Evolutionary conservation across 2,888 invertebrate genomes (phyloP), one percentile per base, ranked within the genome.

Genomic region (Macaria liturata): DNA sequence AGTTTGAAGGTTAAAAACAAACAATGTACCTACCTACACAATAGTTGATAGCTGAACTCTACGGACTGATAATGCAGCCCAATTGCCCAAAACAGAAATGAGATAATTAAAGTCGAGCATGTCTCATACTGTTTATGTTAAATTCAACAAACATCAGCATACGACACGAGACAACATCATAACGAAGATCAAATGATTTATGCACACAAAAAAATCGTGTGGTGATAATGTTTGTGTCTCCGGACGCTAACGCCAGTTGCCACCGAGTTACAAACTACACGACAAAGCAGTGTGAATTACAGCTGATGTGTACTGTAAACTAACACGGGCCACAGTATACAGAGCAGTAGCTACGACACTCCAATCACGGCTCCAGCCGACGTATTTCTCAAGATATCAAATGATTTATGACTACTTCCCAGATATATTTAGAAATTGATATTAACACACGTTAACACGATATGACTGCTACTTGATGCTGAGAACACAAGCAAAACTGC

Each of bases 211-310:
- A 9, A 79, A 70, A 75, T 80, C 78, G 78, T 76, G 80, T 62
- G 64, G 61, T 43, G 55, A 56, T 57, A 60, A 59, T 83, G 74
- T 84, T 82, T 85, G 81, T 84, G 87, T 88, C 86, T 57, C 74
- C 52, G 45, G 37, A 66, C 70, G 78, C 78, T 82, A 84, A 84
- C 66, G 69, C 63, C 58, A 57, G 65, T 84, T 84, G 72, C 64
- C 84, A 79, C 80, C 67, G 60, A 74, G 70, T 72, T 72, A 71
- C 69, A 69, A 83, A 84, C 71, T 74, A 80, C 75, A 78, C 68
- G 65, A 78, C 76, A 81, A 77, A 68, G 59, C 62, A 66, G 82
- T 86, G 87, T 81, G 71, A 88, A 87, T 86, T 83, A 80, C 75
- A 80, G 62, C 75, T 83, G 80, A 86, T 84, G 73, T 68, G 69